phyloP scores from a whole-genome alignment of 2,113 vertebrate species.

The human (Homo sapiens) region DNA sequence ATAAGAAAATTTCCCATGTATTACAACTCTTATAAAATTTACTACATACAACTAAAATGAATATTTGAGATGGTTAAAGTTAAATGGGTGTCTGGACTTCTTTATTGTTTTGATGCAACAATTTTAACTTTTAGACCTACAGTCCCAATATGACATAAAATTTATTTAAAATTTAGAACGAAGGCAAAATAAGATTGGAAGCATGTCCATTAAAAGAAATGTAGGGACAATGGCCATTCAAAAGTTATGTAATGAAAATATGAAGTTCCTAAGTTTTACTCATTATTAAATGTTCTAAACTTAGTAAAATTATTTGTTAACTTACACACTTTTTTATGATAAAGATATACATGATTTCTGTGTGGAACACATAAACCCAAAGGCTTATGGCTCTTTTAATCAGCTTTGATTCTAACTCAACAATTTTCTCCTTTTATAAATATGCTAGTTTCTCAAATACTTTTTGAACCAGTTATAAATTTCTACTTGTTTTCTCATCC shows the following conservation, averaged over 20 bases:
- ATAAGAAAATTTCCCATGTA: neutral
- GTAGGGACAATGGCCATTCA: too few relatives aligned
- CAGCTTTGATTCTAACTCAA: neutral
- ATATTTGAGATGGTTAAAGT: neutral
- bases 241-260: neutral
- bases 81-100: neutral
- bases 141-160: neutral
- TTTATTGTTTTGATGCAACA: neutral
- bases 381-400: neutral
- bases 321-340: neutral
- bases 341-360: neutral
- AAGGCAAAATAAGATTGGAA: neutral
- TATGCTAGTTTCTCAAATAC: neutral
- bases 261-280: neutral
- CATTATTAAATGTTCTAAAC: neutral
- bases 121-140: neutral
- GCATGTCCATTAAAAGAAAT: neutral
- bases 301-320: neutral
- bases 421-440: neutral
- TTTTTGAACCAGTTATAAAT: neutral
- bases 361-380: neutral
- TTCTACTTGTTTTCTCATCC: neutral
- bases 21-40: neutral
- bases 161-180: neutral
- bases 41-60: neutral